Evolutionary conservation across 2,888 invertebrate species (phyloP).

Genomic region (Heteromyza rotundicornis): DNA sequence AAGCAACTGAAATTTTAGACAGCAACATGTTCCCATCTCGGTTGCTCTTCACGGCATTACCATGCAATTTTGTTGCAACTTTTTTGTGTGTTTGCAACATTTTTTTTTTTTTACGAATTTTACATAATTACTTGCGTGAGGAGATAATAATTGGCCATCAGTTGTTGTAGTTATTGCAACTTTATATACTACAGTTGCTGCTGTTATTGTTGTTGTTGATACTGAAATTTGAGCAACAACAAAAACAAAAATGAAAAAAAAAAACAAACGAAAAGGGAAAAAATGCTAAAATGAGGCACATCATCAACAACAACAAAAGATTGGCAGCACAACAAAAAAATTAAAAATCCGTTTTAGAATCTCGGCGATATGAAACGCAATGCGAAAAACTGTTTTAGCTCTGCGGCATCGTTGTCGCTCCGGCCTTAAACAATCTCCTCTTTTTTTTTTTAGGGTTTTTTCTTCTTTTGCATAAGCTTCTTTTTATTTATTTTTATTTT

Average conservation of each 20-base stretch:
- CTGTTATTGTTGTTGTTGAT: background rate
- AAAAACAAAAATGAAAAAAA: background rate
- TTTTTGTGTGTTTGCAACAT: background rate
- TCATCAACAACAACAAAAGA: too few relatives aligned
- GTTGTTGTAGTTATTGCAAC: background rate
- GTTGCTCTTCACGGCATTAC: background rate
- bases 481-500: too few relatives aligned
- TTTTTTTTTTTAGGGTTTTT: too few relatives aligned
- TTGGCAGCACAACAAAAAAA: background rate
- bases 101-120: background rate
- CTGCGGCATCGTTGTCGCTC: background rate
- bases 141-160: slow-evolving; percentile 12
- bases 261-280: background rate
- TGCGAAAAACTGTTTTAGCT: background rate
- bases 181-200: background rate
- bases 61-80: background rate
- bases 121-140: slow-evolving; percentile 11
- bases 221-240: background rate
- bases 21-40: too few relatives aligned
- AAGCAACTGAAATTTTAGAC: too few relatives aligned
- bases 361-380: background rate
- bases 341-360: background rate
- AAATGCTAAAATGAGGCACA: too few relatives aligned
- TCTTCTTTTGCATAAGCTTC: too few relatives aligned
- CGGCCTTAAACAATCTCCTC: background rate